These are phyloP conservation scores for Drosophila fungiperda DNA, from an alignment of 2,888 invertebrate species.

Conservation along the genomic window DNA sequence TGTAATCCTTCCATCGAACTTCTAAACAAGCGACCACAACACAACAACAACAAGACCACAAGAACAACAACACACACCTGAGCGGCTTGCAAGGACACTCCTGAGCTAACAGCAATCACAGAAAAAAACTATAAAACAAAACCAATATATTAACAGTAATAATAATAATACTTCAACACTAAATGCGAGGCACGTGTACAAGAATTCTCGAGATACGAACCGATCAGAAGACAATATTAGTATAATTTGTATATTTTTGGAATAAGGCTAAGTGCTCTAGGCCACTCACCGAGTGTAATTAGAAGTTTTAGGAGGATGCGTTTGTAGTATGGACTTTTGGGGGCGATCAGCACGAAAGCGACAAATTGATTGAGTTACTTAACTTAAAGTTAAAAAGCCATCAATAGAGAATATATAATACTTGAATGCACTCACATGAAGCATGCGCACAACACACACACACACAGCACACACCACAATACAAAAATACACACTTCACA, in stretches of 20 bases:
- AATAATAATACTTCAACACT: constrained; percentile 9
- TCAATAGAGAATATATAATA: constrained; percentile 46
- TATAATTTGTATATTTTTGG: constrained; percentile 68
- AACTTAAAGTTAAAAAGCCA: constrained; percentile 55
- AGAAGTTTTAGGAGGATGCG: constrained; percentile 27
- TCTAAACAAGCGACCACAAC: constrained; percentile 52
- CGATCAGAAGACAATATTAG: constrained; percentile 77
- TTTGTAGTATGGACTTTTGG: constrained; percentile 15
- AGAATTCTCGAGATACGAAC: constrained; percentile 59
- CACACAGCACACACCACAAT: constrained; percentile 20
- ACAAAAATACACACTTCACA: constrained; percentile 25
- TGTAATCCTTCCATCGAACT: constrained; percentile 79
- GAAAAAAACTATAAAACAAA: constrained; percentile 23
- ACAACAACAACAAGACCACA: constrained; percentile 30
- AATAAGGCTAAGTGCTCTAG: constrained; percentile 29
- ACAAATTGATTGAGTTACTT: constrained; percentile 45
- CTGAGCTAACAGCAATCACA: constrained; percentile 44
- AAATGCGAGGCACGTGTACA: constrained; percentile 63
- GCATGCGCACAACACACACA: constrained; percentile 34
- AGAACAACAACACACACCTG: constrained; percentile 24
- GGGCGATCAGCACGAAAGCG: constrained; percentile 1
- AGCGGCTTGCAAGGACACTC: constrained; percentile 74
- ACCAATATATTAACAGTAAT: neutral
- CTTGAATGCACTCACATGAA: constrained; percentile 54
- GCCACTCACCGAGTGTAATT: constrained; percentile 41